These are phyloP conservation scores for Lagorchestes hirsutus DNA, from an alignment of 2,797 vertebrate genomes.

Conservation along the genomic window DNA sequence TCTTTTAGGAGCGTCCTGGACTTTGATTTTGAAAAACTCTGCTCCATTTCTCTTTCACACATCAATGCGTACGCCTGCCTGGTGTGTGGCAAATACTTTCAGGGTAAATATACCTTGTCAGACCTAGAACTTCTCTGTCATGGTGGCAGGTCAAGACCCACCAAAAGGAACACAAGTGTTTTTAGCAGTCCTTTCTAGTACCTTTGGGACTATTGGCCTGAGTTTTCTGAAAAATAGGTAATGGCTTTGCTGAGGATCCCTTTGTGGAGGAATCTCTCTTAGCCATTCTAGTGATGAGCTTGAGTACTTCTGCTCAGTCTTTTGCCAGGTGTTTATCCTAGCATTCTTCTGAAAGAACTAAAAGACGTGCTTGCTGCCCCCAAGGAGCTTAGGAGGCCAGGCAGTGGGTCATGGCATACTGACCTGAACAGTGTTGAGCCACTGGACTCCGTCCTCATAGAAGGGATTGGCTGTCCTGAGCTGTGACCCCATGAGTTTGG, in stretches of 20 bases:
- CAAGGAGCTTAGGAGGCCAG: conserved; percentile 10
- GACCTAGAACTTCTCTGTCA: not conserved
- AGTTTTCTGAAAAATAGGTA: not conserved
- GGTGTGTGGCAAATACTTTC: conserved; percentile 98
- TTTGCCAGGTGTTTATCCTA: not conserved
- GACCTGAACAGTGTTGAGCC: not conserved
- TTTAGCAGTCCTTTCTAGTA: not conserved
- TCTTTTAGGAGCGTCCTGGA: conserved; percentile 94
- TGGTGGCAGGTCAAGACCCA: not conserved
- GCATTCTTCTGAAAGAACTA: conserved; percentile 14
- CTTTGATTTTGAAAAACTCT: conserved; percentile 98
- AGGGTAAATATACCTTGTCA: conserved; percentile 87
- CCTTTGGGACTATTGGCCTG: not conserved
- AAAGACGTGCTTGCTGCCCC: conserved; percentile 21
- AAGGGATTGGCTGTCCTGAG: not conserved
- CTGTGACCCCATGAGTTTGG: not conserved
- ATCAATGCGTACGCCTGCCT: conserved; percentile 98
- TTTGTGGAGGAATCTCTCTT: conserved; percentile 42
- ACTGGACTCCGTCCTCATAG: not conserved
- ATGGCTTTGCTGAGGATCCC: not conserved
- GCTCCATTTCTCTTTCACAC: conserved; percentile 97
- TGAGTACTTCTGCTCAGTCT: conserved; percentile 39
- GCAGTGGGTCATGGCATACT: not conserved
- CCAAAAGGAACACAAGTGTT: conserved; percentile 19
- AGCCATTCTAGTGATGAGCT: conserved; percentile 24